Evolutionary conservation across 2,113 vertebrate genomes (phyloP).

Genomic region (Myotis lucifugus): DNA sequence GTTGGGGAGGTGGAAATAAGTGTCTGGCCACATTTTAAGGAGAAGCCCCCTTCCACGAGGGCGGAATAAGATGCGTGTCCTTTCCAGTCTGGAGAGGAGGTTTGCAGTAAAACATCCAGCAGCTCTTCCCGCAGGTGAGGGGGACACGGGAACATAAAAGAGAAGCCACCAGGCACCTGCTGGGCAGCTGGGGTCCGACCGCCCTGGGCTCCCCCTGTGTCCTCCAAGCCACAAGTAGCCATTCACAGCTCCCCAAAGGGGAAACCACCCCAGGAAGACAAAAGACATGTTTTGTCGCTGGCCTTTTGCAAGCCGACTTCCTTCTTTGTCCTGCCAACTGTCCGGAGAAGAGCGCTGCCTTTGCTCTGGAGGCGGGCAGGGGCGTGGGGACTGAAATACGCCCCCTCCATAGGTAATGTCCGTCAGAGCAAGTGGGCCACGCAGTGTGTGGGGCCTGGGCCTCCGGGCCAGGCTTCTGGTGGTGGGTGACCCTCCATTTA

Average conservation of each 20-base stretch:
- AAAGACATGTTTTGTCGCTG: neutral
- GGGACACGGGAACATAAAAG: neutral
- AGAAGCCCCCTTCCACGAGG: neutral
- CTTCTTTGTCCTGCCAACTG: neutral
- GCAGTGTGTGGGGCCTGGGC: too few relatives aligned
- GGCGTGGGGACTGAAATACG: neutral
- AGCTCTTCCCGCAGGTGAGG: neutral
- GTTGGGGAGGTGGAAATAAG: neutral
- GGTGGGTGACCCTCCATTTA: neutral
- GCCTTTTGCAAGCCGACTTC: neutral
- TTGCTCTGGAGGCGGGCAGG: neutral
- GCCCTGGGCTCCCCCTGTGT: neutral
- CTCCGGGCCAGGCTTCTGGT: neutral
- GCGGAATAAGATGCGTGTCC: neutral
- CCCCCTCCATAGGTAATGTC: neutral
- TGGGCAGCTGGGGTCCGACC: neutral
- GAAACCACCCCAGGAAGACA: neutral
- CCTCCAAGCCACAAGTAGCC: neutral
- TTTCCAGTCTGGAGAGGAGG: neutral
- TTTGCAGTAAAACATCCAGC: neutral
- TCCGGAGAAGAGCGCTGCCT: neutral
- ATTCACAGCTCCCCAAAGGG: neutral
- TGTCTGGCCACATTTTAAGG: neutral
- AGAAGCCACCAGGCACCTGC: neutral
- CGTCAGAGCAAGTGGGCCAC: neutral